A percentile compares a stretch with the other conserved stretches of the same genome.
Conservation (phyloP, 1,140 invertebrate species). For the Drosophila sp. region DNA sequence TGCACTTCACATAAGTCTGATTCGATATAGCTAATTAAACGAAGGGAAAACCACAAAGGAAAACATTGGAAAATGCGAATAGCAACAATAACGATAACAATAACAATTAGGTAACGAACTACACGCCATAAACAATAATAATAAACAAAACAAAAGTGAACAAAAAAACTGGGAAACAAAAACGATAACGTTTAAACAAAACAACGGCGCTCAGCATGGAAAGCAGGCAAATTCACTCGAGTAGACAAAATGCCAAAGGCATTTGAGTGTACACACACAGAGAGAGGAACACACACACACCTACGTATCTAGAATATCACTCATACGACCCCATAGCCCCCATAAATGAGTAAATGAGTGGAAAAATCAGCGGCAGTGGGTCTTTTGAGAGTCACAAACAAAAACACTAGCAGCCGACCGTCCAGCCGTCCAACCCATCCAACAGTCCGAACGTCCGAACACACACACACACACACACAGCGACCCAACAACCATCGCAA, state of each 20-base stretch:
- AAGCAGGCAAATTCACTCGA: constrained; percentile 70
- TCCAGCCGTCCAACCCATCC: not conserved
- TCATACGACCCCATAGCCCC: constrained; percentile 65
- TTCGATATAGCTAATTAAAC: not conserved
- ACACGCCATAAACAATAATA: constrained; percentile 70
- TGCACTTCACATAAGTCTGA: no score
- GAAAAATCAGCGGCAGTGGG: constrained; percentile 45
- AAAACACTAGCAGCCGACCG: constrained; percentile 5
- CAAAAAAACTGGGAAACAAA: constrained; percentile 56
- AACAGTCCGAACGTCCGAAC: constrained; percentile 13
- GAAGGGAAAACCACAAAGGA: not conserved
- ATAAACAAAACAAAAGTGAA: constrained; percentile 39
- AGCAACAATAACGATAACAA: constrained; percentile 38
- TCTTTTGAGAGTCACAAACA: constrained; percentile 16
- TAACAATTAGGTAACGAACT: constrained; percentile 40
- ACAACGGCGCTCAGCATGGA: constrained; percentile 71
- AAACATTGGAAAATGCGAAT: constrained; percentile 14
- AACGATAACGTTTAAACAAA: constrained; percentile 79
- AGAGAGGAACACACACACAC: constrained; percentile 21
- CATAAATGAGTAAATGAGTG: constrained; percentile 68
- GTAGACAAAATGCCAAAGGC: constrained; percentile 68
- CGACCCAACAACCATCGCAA: constrained; percentile 3
- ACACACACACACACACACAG: not conserved
- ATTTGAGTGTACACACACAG: constrained; percentile 64
- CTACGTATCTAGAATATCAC: constrained; percentile 65